Evolutionary conservation across 1,140 invertebrate species (phyloP), one percentile per base, ranked within the genome.

Genomic region (Danaus melanippus): DNA sequence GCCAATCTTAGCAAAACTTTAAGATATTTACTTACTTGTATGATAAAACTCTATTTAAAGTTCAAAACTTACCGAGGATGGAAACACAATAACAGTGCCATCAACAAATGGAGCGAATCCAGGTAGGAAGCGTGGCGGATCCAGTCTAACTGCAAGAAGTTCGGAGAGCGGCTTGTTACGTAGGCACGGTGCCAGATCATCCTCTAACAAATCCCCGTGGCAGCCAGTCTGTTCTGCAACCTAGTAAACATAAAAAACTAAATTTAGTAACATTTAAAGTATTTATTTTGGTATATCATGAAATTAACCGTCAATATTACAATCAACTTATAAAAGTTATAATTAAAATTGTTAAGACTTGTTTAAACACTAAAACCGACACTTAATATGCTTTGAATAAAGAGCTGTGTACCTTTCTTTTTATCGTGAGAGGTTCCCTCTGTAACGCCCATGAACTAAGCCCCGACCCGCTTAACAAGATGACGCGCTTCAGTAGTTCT

Each of bases 361-460:
- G 21, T 32, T 32, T 32, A 0, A 32, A 32, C 21, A 32, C 21
- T 32, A 32, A 32, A 32, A 32, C 60, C 48, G 47, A 57, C 60
- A 66, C 62, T 68, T 55, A 68, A 67, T 70, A 70, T 60, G 49
- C 47, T 58, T 60, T 64, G 64, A 68, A 67, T 61, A 60, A 55
- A 50, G 43, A 49, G 39, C 48, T 55, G 51, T 61, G 60, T 72
- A 86, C 93, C 72, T 91, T 91, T 69, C 92, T 89, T 86, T 95
- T 95, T 64, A 95, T 92, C 50, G 89, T 90, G 12, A 96, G 85
- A 10, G 96, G 95, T 76, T 97, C 94, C 60, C 93, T 90, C 79
- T 97, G 96, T 61, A 97, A 89, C 45, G 97, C 97, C 97, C 95
- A 99, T 10, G 95, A 95, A 71, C 95, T 96, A 56, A 98, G 88